A percentile compares a stretch with the other conserved stretches of the same genome.
Conservation (phyloP, 2,888 invertebrate species). For the Eucera pruinosa region DNA sequence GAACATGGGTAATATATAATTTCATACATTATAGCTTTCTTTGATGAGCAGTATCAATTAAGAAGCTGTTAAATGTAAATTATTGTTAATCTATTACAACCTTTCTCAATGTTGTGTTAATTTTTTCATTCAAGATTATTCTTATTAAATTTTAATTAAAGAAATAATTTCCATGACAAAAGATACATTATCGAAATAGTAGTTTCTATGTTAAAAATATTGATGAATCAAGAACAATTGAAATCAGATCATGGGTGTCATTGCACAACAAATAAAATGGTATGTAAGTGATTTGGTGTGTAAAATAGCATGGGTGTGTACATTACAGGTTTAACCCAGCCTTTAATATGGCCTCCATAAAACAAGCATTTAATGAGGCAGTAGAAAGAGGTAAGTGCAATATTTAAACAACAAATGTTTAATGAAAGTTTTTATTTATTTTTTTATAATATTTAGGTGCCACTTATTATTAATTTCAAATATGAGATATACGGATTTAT, state of each 20-base stretch:
- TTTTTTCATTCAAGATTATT: conserved; percentile 2
- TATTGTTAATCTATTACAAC: not conserved
- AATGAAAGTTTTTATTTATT: conserved; percentile 29
- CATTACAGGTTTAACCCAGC: conserved; percentile 94
- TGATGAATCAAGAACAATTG: conserved; percentile 18
- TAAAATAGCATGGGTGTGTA: conserved; percentile 80
- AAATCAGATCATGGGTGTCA: conserved; percentile 65
- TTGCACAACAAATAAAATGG: conserved; percentile 67
- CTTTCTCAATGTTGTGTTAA: not conserved
- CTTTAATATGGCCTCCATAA: conserved; percentile 96
- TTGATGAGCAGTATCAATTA: conserved; percentile 24
- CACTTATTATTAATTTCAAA: not conserved
- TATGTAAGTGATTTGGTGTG: conserved; percentile 64
- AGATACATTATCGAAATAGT: not conserved
- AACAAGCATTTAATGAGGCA: conserved; percentile 97
- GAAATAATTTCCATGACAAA: conserved; percentile 8
- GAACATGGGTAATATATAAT: conserved; percentile 89
- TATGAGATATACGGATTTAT: not conserved
- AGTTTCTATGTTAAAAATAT: too few relatives aligned
- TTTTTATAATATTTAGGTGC: not conserved
- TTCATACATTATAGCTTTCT: conserved; percentile 13
- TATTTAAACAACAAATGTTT: conserved; percentile 11
- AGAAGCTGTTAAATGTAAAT: not conserved
- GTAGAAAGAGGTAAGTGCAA: conserved; percentile 93
- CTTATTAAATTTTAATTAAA: not conserved